Evolutionary conservation across 1,140 invertebrate species (phyloP).

Genomic region (Bombyx mandarina): DNA sequence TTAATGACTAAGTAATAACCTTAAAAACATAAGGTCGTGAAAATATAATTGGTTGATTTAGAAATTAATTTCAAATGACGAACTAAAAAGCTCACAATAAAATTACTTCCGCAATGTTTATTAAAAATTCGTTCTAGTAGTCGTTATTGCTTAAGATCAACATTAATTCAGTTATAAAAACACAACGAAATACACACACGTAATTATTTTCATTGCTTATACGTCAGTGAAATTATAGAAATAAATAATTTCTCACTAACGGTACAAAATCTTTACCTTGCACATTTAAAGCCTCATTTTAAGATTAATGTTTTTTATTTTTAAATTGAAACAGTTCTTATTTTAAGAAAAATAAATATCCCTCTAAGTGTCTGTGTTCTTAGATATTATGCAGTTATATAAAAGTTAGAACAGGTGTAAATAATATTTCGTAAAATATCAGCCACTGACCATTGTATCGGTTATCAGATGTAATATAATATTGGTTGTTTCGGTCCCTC

Average conservation of each 20-base stretch:
- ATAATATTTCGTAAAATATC: slow-evolving; percentile 46
- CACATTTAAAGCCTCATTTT: too few relatives aligned
- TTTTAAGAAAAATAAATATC: too few relatives aligned
- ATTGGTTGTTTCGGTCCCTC: slow-evolving; percentile 54
- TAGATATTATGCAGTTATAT: too few relatives aligned
- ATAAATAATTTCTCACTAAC: too few relatives aligned
- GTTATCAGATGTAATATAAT: slow-evolving; percentile 53
- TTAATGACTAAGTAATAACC: neutral
- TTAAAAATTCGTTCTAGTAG: slow-evolving; percentile 19
- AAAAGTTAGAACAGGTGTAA: slow-evolving; percentile 14
- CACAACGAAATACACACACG: slow-evolving; percentile 4
- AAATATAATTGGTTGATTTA: neutral
- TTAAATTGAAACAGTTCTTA: too few relatives aligned
- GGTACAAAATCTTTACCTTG: too few relatives aligned
- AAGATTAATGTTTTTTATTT: too few relatives aligned
- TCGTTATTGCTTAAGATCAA: slow-evolving; percentile 13
- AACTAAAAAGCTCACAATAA: slow-evolving; percentile 5
- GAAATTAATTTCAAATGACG: slow-evolving; percentile 1
- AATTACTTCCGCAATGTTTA: slow-evolving; percentile 11
- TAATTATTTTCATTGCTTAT: slow-evolving; percentile 6
- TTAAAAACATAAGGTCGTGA: too few relatives aligned
- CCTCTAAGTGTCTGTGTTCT: too few relatives aligned
- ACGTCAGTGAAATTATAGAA: slow-evolving; percentile 10
- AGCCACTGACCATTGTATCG: slow-evolving; percentile 49
- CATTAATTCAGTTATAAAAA: slow-evolving; percentile 10